These are phyloP conservation scores for Rhagonycha lutea DNA, from an alignment of 2,888 invertebrate species.

Conservation along the genomic window DNA sequence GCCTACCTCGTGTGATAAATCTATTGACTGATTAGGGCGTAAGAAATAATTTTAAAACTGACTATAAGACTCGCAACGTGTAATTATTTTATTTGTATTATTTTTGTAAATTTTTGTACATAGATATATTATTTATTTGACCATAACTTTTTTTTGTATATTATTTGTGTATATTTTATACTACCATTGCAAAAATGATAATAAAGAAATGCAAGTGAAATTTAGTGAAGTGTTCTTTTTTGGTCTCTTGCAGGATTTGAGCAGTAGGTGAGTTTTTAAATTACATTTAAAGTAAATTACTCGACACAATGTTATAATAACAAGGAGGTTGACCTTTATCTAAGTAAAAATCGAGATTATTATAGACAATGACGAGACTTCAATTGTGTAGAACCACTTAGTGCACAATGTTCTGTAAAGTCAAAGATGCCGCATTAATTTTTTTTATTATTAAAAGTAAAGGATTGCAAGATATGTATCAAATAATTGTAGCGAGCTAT, in stretches of 20 bases:
- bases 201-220: conserved; percentile 51
- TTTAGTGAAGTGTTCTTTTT: conserved; percentile 35
- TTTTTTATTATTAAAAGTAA: conserved; percentile 47
- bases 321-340: conserved; percentile 35
- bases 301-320: background rate
- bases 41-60: conserved; percentile 35
- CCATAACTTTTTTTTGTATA: conserved; percentile 50
- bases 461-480: conserved; percentile 33
- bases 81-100: conserved; percentile 48
- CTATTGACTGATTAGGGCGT: conserved; percentile 55
- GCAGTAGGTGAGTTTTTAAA: conserved; percentile 20
- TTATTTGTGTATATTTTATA: conserved; percentile 58
- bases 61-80: conserved; percentile 34
- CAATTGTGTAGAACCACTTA: conserved; percentile 40
- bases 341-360: conserved; percentile 40
- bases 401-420: conserved; percentile 45
- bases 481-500: background rate
- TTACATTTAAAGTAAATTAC: background rate
- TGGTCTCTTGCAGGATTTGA: conserved; percentile 16
- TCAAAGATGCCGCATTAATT: conserved; percentile 46
- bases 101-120: conserved; percentile 58
- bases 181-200: conserved; percentile 52
- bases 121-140: conserved; percentile 56
- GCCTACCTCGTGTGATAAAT: conserved; percentile 72
- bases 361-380: conserved; percentile 41